Evolutionary conservation across 2,113 vertebrate species (phyloP), one percentile per base, ranked within the genome.

Genomic region (Pipa parva): DNA sequence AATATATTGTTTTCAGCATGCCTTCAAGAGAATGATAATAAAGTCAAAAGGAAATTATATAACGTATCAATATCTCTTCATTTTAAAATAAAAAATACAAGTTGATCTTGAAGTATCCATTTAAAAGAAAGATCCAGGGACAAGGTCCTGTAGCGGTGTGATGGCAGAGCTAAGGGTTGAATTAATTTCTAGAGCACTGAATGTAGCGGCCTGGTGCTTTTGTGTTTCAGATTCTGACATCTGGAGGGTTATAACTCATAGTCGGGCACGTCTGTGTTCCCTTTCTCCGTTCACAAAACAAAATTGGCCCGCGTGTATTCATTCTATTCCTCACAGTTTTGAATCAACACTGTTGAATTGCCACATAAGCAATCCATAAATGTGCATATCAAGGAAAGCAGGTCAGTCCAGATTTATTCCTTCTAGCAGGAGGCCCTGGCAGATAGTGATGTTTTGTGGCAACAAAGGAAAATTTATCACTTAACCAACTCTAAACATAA

Each of bases 211-310:
- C 52, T 31, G 45, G 39, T 48, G 37, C 63, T 49, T 65, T 67
- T 67, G 63, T 67, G 54, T 67, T 67, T 45, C 26, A 26, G 52
- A 58, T 25, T 54, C 54, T 58, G 63, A 67, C 63, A 67, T 67
- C 63, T 67, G 63, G 63, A 65, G 63, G 63, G 52, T 58, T 48
- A 58, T 67, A 67, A 67, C 63, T 58, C 63, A 67, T 42, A 45
- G 52, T 33, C 49, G 58, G 63, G 63, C 54, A 67, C 39, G 48
- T 46, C 54, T 49, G 54, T 6, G 54, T 26, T 67, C 54, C 63
- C 54, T 49, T 59, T 67, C 63, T 67, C 50, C 50, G 9, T 48
- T n/a, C 54, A 49, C 27, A 57, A 18, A 57, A 37, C n/a, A n/a
- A 46, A 65, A 48, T 67, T 67, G 63, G 63, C 63, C 26, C 15